Evolutionary conservation across 2,888 invertebrate species (phyloP).

Genomic region (Sisyra nigra): DNA sequence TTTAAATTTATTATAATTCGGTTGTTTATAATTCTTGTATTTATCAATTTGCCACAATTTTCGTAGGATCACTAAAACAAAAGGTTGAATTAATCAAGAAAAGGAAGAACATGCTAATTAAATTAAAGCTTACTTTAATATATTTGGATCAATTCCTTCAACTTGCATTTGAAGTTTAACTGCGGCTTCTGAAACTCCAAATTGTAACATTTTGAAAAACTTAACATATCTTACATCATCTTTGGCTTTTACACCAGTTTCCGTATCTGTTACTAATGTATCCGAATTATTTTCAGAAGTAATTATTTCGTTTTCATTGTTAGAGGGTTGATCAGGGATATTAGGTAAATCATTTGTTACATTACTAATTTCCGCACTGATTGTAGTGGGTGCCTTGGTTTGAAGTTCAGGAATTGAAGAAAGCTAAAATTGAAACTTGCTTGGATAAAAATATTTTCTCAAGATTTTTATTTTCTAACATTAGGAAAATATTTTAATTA

Average conservation of each 20-base stretch:
- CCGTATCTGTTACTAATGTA: constrained; percentile 7
- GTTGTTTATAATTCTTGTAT: no score
- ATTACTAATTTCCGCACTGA: constrained; percentile 7
- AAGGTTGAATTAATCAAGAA: no score
- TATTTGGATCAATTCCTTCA: constrained; percentile 65
- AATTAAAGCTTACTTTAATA: constrained; percentile 42
- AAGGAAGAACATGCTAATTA: no score
- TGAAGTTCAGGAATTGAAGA: constrained; percentile 35
- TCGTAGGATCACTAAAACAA: background rate
- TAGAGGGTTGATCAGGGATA: constrained; percentile 8
- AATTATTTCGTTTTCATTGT: constrained; percentile 13
- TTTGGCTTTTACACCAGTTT: constrained; percentile 23
- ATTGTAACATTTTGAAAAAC: constrained; percentile 78
- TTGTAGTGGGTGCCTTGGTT: constrained; percentile 10
- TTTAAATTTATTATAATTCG: no score
- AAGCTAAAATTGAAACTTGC: constrained; percentile 28
- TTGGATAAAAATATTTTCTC: no score
- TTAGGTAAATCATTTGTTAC: constrained; percentile 9
- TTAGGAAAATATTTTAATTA: no score
- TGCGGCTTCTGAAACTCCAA: constrained; percentile 72
- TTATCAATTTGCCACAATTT: no score
- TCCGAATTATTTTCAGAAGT: constrained; percentile 11
- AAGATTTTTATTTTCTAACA: no score
- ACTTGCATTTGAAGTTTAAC: constrained; percentile 66
- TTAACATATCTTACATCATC: constrained; percentile 53